Evolutionary conservation across 2,113 vertebrate species (phyloP), one percentile per base, ranked within the genome.

Genomic region (Etia nguti): DNA sequence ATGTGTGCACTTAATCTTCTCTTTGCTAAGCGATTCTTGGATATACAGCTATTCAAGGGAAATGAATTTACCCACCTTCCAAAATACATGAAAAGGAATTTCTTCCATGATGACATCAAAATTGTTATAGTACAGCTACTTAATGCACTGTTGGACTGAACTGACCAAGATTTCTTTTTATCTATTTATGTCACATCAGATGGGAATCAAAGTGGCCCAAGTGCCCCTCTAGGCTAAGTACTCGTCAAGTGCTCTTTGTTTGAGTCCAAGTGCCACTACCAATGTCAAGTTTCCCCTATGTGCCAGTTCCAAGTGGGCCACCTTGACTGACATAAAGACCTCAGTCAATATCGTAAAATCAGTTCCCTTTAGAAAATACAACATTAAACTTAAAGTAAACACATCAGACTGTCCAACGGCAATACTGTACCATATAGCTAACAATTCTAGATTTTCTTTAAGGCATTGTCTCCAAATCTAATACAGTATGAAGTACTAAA

Each of bases 1-100:
- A 95, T 96, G 94, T 92, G 91, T 94, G 90, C 95, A 94, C 95
- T 96, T 96, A 93, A 96, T 97, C 93, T 95, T 94, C 93, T 95
- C 94, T 94, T 95, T 91, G 93, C 93, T 86, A 92, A 94, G 93
- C 92, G 89, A 92, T 93, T 91, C 91, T 86, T 94, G 89, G 95
- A 94, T 94, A 92, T 91, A 88, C 83, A 90, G 87, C 90, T 84
- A 81, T 91, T 89, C 80, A 81, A 92, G 80, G 87, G 89, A 88
- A 91, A 90, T 85, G 85, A 50, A 94, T 93, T 89, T 89, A 57
- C 54, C 52, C 73, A 86, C 91, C 86, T 88, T 88, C 55, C 73
- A 81, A 87, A 90, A 90, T 75, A 85, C 77, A 59, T 43, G 79
- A 81, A 54, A 79, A 55, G 11, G 43, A 16, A 68, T 86, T 92